Base-by-base conservation (phyloP, 1,140 invertebrate genomes). In the Contarinia nasturtii region DNA sequence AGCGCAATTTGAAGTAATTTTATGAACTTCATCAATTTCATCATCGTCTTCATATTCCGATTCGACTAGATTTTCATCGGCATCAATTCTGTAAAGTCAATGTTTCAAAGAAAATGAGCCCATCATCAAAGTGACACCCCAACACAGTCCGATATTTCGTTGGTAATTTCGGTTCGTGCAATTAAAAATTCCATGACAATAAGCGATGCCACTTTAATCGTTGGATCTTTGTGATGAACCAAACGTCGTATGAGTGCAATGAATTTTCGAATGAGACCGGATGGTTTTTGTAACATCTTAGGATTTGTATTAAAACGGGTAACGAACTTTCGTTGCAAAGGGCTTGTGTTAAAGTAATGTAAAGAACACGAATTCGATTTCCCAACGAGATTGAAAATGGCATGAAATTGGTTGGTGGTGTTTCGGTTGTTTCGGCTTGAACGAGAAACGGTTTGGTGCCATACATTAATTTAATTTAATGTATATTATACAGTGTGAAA, bases 371-470 rank as follows among this genome's bases (percentile, higher is more conserved):
- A 22, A 89, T 72, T 51, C 78, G 79, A 45, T 73, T 70, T 3
- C 81, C 82, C 5, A 92, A 65, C n/a, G 76, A 75, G 20, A 77
- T 71, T 10, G 79, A 86, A 57, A 86, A 84, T 27, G 85, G 76
- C 14, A 80, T 80, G 59, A 85, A 89, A 1, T 80, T 73, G 2
- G 65, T 54, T 62, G 60, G 54, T 52, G 58, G 55, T 60, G 56
- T 54, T 5, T 53, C 52, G 15, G 47, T 49, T 19, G 51, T 69
- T 57, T 80, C 77, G 19, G 81, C 81, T 48, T 77, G 72, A 15
- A 66, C 59, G 11, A 84, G 65, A 56, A 74, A 80, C 19, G 67
- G 60, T 55, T 72, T 78, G 7, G 77, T 77, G n/a, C 68, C 70
- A 42, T 72, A 68, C 2, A 84, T n/a, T n/a, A n/a, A n/a, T n/a